Conservation (phyloP, 1,140 invertebrate genomes). For the Arctopsyche grandis region DNA sequence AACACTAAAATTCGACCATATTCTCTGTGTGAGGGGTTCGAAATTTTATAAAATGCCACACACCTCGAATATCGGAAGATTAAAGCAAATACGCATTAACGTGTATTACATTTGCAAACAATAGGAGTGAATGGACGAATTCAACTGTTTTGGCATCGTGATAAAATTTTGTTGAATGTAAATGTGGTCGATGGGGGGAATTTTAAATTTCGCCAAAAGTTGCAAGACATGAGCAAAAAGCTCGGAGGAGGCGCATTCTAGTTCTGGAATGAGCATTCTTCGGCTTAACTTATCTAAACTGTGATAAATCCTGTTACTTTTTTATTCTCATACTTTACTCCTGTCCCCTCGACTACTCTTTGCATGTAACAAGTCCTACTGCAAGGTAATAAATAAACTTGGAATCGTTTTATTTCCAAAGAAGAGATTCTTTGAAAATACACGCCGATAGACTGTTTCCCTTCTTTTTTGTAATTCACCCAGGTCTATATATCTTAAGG, state of each 20-base stretch:
- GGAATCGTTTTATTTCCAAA: slow-evolving; percentile 15
- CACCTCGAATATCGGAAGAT: background rate
- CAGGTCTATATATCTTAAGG: background rate
- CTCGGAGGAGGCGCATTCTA: background rate
- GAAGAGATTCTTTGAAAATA: slow-evolving; percentile 10
- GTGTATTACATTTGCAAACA: too few relatives aligned
- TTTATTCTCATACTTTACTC: background rate
- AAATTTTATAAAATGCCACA: background rate
- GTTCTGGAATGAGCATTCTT: background rate
- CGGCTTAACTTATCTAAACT: slow-evolving; percentile 26
- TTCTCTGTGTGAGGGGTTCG: background rate
- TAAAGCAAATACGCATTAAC: too few relatives aligned
- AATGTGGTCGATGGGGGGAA: too few relatives aligned
- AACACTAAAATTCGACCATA: background rate
- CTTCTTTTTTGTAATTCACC: background rate
- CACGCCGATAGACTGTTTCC: slow-evolving; percentile 4
- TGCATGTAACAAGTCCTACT: slow-evolving; percentile 21
- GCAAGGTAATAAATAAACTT: slow-evolving; percentile 28
- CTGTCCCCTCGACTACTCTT: background rate
- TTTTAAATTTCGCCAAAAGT: too few relatives aligned
- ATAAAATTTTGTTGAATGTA: too few relatives aligned
- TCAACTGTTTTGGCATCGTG: too few relatives aligned
- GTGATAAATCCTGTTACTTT: slow-evolving; percentile 21
- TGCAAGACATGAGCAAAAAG: too few relatives aligned
- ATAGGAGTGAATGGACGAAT: too few relatives aligned